These are phyloP conservation scores for Philereme transversata DNA, from an alignment of 2,888 invertebrate species.

Conservation along the genomic window DNA sequence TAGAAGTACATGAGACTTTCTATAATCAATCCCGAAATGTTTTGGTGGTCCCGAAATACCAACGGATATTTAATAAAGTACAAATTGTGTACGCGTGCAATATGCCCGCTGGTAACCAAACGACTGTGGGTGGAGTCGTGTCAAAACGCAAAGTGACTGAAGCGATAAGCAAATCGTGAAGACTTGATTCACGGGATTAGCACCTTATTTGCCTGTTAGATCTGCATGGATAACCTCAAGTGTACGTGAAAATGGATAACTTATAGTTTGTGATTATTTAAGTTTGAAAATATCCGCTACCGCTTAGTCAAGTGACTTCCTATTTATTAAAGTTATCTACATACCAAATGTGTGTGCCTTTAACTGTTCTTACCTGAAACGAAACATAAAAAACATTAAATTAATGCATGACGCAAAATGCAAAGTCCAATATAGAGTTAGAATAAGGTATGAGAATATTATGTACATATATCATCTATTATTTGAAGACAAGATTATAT, in stretches of 20 bases:
- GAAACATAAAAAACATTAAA: constrained; percentile 10
- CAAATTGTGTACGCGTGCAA: constrained; percentile 39
- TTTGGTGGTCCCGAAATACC: not conserved
- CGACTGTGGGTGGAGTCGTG: constrained; percentile 40
- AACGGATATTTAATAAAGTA: not conserved
- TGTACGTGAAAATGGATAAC: constrained; percentile 2
- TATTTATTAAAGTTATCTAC: not conserved
- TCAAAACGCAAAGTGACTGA: constrained; percentile 20
- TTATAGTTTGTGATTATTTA: not conserved
- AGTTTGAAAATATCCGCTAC: constrained; percentile 7
- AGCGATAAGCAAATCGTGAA: constrained; percentile 33
- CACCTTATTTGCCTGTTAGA: constrained; percentile 19
- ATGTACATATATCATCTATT: not conserved
- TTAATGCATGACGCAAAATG: constrained; percentile 4
- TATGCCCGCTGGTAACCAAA: constrained; percentile 31
- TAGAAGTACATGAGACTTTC: no score
- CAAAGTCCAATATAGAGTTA: not conserved
- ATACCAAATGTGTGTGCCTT: not conserved
- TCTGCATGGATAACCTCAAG: constrained; percentile 20
- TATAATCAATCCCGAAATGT: constrained; percentile 1
- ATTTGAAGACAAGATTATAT: no score
- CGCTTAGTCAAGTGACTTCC: not conserved
- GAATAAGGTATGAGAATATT: no score
- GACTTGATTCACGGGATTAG: constrained; percentile 24
- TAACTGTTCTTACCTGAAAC: constrained; percentile 25